These are phyloP conservation scores for Acrobasis repandana DNA, from an alignment of 2,888 invertebrate species.

Conservation along the genomic window DNA sequence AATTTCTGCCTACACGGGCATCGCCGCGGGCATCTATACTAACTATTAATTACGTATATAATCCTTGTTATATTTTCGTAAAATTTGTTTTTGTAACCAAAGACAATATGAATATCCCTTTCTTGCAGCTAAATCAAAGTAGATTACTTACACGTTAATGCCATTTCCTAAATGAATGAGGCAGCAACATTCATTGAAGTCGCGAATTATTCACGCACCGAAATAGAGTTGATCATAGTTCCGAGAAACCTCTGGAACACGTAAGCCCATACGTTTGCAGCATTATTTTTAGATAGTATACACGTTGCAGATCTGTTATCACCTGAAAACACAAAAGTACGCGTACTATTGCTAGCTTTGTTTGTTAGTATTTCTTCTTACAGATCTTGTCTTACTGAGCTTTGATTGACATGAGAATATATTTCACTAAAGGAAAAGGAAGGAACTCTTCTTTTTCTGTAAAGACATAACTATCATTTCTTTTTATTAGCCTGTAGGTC, in stretches of 20 bases:
- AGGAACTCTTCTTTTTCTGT: too few relatives aligned
- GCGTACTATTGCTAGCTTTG: too few relatives aligned
- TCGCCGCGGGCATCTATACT: too few relatives aligned
- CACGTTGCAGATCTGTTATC: not conserved
- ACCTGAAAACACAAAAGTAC: not conserved
- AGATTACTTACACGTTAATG: not conserved
- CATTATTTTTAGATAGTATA: constrained; percentile 15
- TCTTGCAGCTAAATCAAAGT: not conserved
- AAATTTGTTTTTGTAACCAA: not conserved
- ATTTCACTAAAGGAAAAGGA: too few relatives aligned
- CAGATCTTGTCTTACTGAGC: too few relatives aligned
- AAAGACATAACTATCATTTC: too few relatives aligned
- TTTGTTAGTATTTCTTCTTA: too few relatives aligned
- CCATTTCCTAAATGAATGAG: not conserved
- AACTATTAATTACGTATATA: too few relatives aligned
- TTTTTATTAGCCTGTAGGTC: too few relatives aligned
- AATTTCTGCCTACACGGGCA: too few relatives aligned
- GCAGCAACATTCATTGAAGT: constrained; percentile 2
- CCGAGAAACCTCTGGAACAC: constrained; percentile 6
- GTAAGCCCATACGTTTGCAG: constrained; percentile 12
- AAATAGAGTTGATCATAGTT: constrained; percentile 18
- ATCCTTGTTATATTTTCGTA: too few relatives aligned
- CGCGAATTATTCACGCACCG: constrained; percentile 19
- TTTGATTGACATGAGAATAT: too few relatives aligned
- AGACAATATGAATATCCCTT: not conserved